Base-by-base conservation (phyloP, 2,113 vertebrate species). In the Phaetusa simplex region DNA sequence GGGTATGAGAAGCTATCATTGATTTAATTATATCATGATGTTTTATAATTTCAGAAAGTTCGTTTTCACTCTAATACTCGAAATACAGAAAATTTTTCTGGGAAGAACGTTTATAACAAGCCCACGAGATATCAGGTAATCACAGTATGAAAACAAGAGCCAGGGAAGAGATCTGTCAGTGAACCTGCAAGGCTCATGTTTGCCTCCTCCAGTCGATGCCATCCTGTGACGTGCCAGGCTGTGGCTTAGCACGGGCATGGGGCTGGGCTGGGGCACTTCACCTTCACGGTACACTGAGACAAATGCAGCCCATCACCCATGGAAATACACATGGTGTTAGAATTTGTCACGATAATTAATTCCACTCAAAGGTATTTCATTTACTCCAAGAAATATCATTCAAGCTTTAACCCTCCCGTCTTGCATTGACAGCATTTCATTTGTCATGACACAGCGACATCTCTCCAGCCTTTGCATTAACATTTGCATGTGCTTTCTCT, bases 51-150 rank as follows among this genome's bases (percentile, higher is more conserved):
- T 94, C 98, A 99, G 99, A 98, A 98, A 96, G 98, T 99, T 96
- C 99, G 86, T 96, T 99, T 99, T 94, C 98, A 98, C 95, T 93
- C 98, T 76, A 98, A 97, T 95, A 97, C 98, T 59, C 98, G 98
- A 81, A 98, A 98, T 50, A 97, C 98, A 88, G 99, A 99, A 47
- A 98, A 98, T 67, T 98, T 98, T 97, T 98, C 98, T 18, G 97
- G 97, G 82, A 99, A 98, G 94, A 99, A 99, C 23, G 98, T 98
- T 62, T 99, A 98, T 94, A 99, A 98, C 97, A 99, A 99, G 94
- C 99, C 99, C 49, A 99, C 99, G 15, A 98, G 99, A 98, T 99
- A 99, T 71, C 98, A 99, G 99, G 99, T 99, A 98, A 98, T 36
- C 26, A 7, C 27, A 50, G 66, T 86, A 81, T 5, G 86, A 70